A percentile compares a stretch with the other conserved stretches of the same genome.
Conservation (phyloP, 2,113 vertebrate species). For the Siniperca chuatsi region DNA sequence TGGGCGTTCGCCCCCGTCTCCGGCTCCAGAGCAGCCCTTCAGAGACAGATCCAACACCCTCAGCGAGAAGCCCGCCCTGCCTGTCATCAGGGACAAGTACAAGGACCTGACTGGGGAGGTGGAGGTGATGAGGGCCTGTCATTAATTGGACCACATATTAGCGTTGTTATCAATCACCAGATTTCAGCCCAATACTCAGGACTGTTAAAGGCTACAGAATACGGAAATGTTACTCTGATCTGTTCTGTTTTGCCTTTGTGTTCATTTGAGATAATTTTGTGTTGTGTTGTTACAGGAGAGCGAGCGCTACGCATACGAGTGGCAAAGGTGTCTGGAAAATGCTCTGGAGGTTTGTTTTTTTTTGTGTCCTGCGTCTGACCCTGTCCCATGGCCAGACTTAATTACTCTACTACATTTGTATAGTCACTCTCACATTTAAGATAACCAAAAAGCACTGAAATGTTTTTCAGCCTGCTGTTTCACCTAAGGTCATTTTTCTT, state of each 20-base stretch:
- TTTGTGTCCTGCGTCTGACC: constrained; percentile 33
- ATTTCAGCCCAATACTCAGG: background rate
- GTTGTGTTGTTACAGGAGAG: constrained; percentile 88
- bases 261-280: constrained; percentile 38
- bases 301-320: constrained; percentile 96
- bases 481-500: background rate
- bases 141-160: background rate
- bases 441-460: constrained; percentile 12
- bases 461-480: background rate
- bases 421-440: background rate
- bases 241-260: constrained; percentile 18
- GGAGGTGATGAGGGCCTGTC: constrained; percentile 86
- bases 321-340: constrained; percentile 96
- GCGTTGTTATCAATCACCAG: background rate
- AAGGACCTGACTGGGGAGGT: constrained; percentile 98
- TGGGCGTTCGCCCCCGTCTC: constrained; percentile 86
- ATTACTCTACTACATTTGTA: background rate
- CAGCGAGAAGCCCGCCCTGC: constrained; percentile 93
- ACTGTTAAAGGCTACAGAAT: constrained; percentile 17
- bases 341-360: constrained; percentile 90
- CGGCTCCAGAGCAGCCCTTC: constrained; percentile 90
- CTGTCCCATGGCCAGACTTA: background rate
- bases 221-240: background rate
- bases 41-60: constrained; percentile 95
- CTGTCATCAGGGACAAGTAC: constrained; percentile 98